phyloP scores from a whole-genome alignment of 2,888 invertebrate species.

The Lochmaea capreae region DNA sequence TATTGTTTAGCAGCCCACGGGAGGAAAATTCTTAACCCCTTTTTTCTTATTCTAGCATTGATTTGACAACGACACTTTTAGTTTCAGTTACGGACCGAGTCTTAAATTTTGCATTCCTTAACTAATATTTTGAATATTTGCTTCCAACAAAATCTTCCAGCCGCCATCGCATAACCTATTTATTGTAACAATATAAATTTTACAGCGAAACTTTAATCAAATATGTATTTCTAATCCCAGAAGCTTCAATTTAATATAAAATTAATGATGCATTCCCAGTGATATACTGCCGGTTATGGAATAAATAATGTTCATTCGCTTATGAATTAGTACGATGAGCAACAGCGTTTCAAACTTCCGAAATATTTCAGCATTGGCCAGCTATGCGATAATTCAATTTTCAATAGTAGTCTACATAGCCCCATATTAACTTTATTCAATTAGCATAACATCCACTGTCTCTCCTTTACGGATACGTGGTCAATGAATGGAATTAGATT shows the following conservation, averaged over 20 bases:
- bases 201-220: too few species aligned
- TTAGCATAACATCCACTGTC: slow-evolving; percentile 58
- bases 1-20: too few species aligned
- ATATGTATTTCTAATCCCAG: background rate
- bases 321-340: slow-evolving; percentile 11
- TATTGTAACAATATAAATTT: too few species aligned
- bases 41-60: too few species aligned
- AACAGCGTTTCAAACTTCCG: slow-evolving; percentile 13
- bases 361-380: slow-evolving; percentile 28
- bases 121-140: too few species aligned
- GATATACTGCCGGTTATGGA: background rate
- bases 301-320: slow-evolving; percentile 12
- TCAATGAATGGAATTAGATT: slow-evolving; percentile 44
- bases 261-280: background rate
- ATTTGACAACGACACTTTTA: too few species aligned
- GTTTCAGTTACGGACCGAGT: too few species aligned
- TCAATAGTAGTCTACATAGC: slow-evolving; percentile 49
- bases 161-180: too few species aligned
- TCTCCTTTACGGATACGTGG: slow-evolving; percentile 46
- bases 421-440: slow-evolving; percentile 60
- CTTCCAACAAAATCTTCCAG: too few species aligned
- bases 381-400: slow-evolving; percentile 57
- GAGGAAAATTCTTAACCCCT: too few species aligned
- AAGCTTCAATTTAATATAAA: background rate
- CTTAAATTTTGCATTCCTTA: too few species aligned